Base-by-base conservation (phyloP, 2,113 vertebrate genomes). In the Silurus meridionalis region DNA sequence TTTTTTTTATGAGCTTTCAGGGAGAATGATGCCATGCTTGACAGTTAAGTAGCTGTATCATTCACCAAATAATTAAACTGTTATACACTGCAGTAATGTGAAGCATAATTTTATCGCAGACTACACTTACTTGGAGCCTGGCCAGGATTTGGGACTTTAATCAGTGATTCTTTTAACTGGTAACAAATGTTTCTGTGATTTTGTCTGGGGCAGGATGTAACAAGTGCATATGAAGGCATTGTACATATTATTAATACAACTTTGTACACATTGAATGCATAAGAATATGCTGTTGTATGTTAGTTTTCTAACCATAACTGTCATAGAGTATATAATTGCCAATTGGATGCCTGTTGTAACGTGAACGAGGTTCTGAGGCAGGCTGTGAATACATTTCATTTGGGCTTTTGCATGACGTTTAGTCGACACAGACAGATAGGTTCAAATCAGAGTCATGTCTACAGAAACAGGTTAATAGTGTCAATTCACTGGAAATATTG, bases 11-110 rank as follows among this genome's bases (percentile, higher is more conserved):
- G n/a, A 66, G 28, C 21, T 69, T 72, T 71, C 52, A 14, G 25
- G 10, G 19, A 37, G 53, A 80, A 58, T 64, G 15, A 52, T 50
- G 72, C 71, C 23, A 78, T 13, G 50, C 83, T 61, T 84, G 83
- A 50, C 60, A 78, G 60, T 8, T 85, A 78, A 85, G 60, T 66
- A 85, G 50, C 61, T 78, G 61, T 79, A 80, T 57, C 75, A 53
- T 48, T 46, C 52, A 80, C 5, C 64, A 69, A 58, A 60, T 23
- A 46, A 57, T 14, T 28, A 63, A 61, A 17, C 28, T 61, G 28
- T 67, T 55, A 67, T 28, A 53, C 64, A 55, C 48, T 83, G 63
- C n/a, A 67, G 23, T 83, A 69, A 83, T 83, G 81, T 83, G 17
- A 55, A 67, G 52, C 50, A 67, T 66, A 53, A 67, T 69, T 66